Evolutionary conservation across 2,888 invertebrate genomes (phyloP).

Genomic region (Archaeoteleia sp.): DNA sequence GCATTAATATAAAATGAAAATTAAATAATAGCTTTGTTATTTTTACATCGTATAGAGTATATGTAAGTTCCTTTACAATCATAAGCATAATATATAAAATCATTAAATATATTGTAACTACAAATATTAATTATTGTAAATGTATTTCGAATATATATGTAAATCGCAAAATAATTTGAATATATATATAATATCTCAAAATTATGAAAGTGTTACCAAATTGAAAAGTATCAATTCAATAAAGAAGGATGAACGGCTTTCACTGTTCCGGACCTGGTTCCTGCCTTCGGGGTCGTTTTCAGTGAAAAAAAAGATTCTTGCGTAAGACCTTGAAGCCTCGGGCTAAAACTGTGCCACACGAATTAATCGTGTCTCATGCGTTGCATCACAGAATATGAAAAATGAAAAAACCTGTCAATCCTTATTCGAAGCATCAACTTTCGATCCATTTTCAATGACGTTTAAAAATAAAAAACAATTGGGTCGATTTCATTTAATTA

Average conservation of each 20-base stretch:
- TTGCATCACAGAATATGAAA: conserved; percentile 20
- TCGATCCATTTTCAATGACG: not conserved
- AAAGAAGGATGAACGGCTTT: conserved; percentile 64
- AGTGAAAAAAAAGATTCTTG: conserved; percentile 56
- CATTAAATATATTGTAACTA: conserved; percentile 4
- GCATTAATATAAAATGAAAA: no score
- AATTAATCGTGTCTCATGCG: conserved; percentile 4
- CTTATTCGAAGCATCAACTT: not conserved
- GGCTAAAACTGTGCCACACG: conserved; percentile 17
- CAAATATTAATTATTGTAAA: conserved; percentile 3
- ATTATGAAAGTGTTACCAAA: conserved; percentile 15
- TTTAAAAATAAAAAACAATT: not conserved
- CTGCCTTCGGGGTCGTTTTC: conserved; percentile 57
- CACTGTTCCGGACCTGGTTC: conserved; percentile 69
- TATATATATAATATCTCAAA: not conserved
- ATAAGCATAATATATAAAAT: conserved; percentile 18
- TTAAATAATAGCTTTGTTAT: conserved; percentile 12
- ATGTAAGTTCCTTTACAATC: conserved; percentile 30
- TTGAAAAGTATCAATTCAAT: conserved; percentile 26
- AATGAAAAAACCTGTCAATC: not conserved
- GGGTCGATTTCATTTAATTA: no score
- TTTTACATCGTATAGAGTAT: conserved; percentile 3
- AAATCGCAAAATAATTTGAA: conserved; percentile 1
- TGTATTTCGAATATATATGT: conserved; percentile 7
- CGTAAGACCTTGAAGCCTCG: conserved; percentile 55